A percentile compares a stretch with the other conserved stretches of the same genome.
These are phyloP conservation scores for Cheilosia vernalis DNA, from an alignment of 2,888 invertebrate genomes.

Conservation along the genomic window DNA sequence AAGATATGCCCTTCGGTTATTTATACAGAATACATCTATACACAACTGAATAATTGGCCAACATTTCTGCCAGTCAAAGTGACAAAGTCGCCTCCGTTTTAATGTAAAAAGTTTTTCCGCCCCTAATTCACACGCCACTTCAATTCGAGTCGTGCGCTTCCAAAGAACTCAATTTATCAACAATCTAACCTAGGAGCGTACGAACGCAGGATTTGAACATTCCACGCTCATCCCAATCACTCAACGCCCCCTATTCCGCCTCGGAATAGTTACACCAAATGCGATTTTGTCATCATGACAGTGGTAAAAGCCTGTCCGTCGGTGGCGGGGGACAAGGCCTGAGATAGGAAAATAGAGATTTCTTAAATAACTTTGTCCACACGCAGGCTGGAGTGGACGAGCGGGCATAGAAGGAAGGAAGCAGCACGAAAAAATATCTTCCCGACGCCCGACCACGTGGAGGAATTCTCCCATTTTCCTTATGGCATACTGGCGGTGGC, in stretches of 20 bases:
- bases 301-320: neutral
- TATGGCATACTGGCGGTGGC: conserved; percentile 21
- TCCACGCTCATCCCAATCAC: conserved; percentile 58
- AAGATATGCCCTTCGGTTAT: conserved; percentile 16
- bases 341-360: conserved; percentile 49
- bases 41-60: conserved; percentile 45
- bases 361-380: conserved; percentile 43
- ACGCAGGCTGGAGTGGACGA: neutral
- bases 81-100: conserved; percentile 38
- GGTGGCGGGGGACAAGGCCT: neutral
- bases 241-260: conserved; percentile 46
- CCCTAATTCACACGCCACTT: conserved; percentile 50
- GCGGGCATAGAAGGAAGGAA: conserved; percentile 16
- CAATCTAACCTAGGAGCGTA: conserved; percentile 17
- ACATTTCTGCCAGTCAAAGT: conserved; percentile 48
- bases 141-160: conserved; percentile 21
- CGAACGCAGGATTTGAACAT: conserved; percentile 33
- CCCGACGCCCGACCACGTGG: conserved; percentile 9
- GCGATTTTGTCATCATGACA: conserved; percentile 22
- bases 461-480: conserved; percentile 11
- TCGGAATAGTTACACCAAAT: conserved; percentile 15
- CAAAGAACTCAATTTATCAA: conserved; percentile 68
- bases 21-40: neutral
- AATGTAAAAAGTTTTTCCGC: conserved; percentile 10
- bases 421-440: conserved; percentile 64